Percentiles rank a stretch among this genome's conserved stretches.
phyloP scores from a whole-genome alignment of 2,888 invertebrate genomes.

The Philaethria dido region DNA sequence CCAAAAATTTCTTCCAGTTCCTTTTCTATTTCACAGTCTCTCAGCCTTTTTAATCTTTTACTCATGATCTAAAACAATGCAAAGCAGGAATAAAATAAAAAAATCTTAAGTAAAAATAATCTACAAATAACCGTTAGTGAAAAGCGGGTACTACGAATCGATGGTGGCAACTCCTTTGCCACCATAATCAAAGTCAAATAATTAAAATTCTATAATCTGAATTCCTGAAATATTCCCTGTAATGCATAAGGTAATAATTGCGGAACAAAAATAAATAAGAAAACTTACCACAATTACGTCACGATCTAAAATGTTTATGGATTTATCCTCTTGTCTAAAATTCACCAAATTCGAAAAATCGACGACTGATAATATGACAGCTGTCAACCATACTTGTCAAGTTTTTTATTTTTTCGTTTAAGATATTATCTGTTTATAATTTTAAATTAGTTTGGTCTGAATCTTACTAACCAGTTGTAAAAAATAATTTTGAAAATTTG shows the following conservation, averaged over 20 bases:
- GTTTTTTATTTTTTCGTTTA: background rate
- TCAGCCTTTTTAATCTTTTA: too few relatives aligned
- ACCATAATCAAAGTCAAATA: background rate
- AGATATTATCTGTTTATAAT: background rate
- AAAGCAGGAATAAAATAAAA: background rate
- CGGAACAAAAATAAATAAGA: background rate
- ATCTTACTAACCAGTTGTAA: background rate
- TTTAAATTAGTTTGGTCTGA: background rate
- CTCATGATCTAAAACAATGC: too few relatives aligned
- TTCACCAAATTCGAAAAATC: constrained; percentile 14
- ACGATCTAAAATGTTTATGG: background rate
- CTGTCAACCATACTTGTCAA: background rate
- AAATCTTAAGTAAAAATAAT: background rate
- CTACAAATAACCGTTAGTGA: too few relatives aligned
- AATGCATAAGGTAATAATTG: background rate
- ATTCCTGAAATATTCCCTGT: background rate
- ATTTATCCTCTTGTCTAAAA: background rate
- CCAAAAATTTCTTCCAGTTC: constrained; percentile 40
- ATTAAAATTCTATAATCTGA: background rate
- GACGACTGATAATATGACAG: background rate
- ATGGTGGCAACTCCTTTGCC: too few relatives aligned
- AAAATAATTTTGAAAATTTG: background rate
- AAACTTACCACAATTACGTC: background rate
- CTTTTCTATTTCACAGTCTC: constrained; percentile 8
- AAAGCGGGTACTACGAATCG: too few relatives aligned